Percentiles rank a stretch among this genome's conserved stretches.
phyloP scores from a whole-genome alignment of 2,797 vertebrate species.

The Tolypeutes matacus region DNA sequence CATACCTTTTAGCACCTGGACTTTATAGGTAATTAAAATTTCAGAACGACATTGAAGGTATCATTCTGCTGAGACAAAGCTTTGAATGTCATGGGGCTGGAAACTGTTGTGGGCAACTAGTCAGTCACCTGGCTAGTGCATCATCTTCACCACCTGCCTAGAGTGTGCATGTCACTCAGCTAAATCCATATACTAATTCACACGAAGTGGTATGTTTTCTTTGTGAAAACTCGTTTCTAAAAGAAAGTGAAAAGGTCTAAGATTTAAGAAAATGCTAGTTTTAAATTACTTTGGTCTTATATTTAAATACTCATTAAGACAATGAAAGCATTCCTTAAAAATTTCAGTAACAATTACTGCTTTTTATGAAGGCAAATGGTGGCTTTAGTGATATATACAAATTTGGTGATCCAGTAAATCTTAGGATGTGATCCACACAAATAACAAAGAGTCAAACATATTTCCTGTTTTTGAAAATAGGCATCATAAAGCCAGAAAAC shows the following conservation, averaged over 20 bases:
- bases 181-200: not conserved
- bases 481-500: not conserved
- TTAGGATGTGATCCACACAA: conserved; percentile 1
- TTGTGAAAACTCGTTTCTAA: conserved; percentile 30
- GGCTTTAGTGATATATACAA: not conserved
- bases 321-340: conserved; percentile 36
- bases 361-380: conserved; percentile 41
- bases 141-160: not conserved
- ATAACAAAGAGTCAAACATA: not conserved
- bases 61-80: conserved; percentile 23
- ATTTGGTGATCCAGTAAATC: conserved; percentile 4
- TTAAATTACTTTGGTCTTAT: conserved; percentile 31
- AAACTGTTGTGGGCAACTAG: not conserved
- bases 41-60: conserved; percentile 38
- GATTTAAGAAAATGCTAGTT: conserved; percentile 30
- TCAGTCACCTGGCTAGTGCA: not conserved
- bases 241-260: conserved; percentile 33
- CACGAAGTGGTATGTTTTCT: not conserved
- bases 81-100: not conserved
- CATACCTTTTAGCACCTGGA: not conserved
- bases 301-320: conserved; percentile 40
- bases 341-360: not conserved
- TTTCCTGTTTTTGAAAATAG: conserved; percentile 1
- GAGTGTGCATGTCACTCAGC: not conserved
- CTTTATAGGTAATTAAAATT: not conserved